A percentile compares a stretch with the other conserved stretches of the same genome.
These are phyloP conservation scores for Lucilia sericata DNA, from an alignment of 1,140 invertebrate species.

Conservation along the genomic window DNA sequence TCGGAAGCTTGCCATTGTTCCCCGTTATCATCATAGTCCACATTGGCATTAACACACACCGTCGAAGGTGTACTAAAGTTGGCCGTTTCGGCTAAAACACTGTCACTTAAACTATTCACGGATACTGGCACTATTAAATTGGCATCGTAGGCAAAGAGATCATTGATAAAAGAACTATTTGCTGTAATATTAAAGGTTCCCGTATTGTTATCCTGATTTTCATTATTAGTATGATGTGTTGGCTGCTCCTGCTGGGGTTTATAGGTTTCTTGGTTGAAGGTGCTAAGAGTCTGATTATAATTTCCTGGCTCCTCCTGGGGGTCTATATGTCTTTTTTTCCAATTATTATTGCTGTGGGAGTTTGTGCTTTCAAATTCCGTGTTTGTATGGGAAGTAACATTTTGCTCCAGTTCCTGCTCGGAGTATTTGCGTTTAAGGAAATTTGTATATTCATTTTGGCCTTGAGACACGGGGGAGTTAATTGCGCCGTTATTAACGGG, in stretches of 20 bases:
- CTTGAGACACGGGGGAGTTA: background rate
- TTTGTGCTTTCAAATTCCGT: background rate
- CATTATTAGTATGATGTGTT: background rate
- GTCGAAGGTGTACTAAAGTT: constrained; percentile 48
- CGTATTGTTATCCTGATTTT: background rate
- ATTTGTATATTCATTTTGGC: constrained; percentile 44
- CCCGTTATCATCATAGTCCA: constrained; percentile 48
- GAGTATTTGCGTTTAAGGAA: constrained; percentile 47
- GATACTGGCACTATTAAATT: constrained; percentile 58
- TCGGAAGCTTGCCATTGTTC: constrained; percentile 60
- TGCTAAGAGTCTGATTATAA: background rate
- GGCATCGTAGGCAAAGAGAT: constrained; percentile 62
- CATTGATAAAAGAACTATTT: constrained; percentile 57
- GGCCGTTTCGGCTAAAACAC: background rate
- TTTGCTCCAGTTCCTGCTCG: background rate
- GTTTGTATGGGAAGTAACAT: background rate
- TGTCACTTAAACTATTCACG: background rate
- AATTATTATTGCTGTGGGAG: constrained; percentile 14
- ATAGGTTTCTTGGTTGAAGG: background rate
- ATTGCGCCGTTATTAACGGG: constrained; percentile 30
- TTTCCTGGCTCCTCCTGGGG: background rate
- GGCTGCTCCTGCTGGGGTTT: background rate
- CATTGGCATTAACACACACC: constrained; percentile 32
- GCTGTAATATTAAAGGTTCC: constrained; percentile 46
- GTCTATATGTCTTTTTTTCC: background rate